Evolutionary conservation across 92 coral and sea anemone genomes (phyloP).

Genomic region (Metridium senile): DNA sequence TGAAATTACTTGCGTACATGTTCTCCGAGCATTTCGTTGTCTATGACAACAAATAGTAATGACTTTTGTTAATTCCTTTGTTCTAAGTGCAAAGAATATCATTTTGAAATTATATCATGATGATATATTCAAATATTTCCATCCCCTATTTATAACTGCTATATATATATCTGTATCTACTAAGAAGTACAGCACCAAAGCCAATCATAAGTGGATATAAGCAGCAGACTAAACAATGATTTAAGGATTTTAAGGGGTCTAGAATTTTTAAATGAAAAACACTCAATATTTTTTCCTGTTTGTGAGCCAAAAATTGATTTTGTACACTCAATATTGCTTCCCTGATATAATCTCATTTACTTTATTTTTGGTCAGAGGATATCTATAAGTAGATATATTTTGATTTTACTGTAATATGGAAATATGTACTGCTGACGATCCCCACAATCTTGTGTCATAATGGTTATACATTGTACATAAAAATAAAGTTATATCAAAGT

Average conservation of each 20-base stretch:
- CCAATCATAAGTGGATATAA: not conserved
- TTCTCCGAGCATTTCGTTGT: not conserved
- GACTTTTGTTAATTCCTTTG: not conserved
- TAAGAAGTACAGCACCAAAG: not conserved
- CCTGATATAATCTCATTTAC: too few relatives aligned
- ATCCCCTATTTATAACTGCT: not conserved
- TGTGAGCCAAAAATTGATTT: not conserved
- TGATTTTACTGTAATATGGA: too few relatives aligned
- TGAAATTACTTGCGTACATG: not conserved
- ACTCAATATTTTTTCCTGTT: constrained; percentile 18
- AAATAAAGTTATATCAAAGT: too few relatives aligned
- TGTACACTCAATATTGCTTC: not conserved
- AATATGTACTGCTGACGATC: too few relatives aligned
- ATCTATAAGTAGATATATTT: too few relatives aligned
- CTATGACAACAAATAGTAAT: constrained; percentile 2
- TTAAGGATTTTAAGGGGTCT: not conserved
- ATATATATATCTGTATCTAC: not conserved
- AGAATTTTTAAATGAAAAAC: not conserved
- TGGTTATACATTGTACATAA: too few relatives aligned
- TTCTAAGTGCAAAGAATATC: not conserved
- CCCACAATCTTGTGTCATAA: too few relatives aligned
- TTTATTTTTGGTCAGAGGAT: too few relatives aligned
- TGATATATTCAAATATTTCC: not conserved
- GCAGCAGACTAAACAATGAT: not conserved
- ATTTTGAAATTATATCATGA: not conserved